Percentiles rank a stretch among this genome's conserved stretches.
These are phyloP conservation scores for Saturnia japonica DNA, from an alignment of 2,888 invertebrate species.

Conservation along the genomic window DNA sequence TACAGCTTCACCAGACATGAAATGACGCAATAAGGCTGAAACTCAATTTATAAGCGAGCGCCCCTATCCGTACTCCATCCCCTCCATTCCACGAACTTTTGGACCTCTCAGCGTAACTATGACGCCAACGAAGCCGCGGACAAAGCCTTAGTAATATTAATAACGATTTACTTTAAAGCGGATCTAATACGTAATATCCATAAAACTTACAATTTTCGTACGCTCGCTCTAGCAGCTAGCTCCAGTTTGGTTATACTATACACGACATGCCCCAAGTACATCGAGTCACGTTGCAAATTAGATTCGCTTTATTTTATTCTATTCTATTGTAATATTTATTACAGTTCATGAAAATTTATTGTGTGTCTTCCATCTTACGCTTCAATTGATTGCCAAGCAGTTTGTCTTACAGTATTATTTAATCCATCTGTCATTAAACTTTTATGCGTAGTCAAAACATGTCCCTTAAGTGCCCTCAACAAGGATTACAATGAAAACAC, in stretches of 20 bases:
- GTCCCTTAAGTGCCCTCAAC: not conserved
- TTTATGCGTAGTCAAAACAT: not conserved
- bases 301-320: not conserved
- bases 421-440: not conserved
- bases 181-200: not conserved
- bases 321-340: not conserved
- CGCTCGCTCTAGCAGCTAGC: not conserved
- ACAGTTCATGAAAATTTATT: not conserved
- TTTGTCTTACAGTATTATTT: not conserved
- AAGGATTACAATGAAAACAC: not conserved
- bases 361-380: not conserved
- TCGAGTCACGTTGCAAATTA: conserved; percentile 1
- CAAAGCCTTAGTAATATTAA: not conserved
- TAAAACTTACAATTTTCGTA: not conserved
- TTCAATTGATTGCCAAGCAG: not conserved
- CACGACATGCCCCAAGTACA: not conserved
- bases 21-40: too few species aligned
- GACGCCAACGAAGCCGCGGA: too few species aligned
- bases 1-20: too few species aligned
- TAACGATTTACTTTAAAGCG: not conserved
- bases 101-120: too few species aligned
- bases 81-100: too few species aligned
- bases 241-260: not conserved
- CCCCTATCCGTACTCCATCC: too few species aligned
- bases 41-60: too few species aligned